phyloP scores from a whole-genome alignment of 2,888 invertebrate genomes.

The Piscicola geometra region DNA sequence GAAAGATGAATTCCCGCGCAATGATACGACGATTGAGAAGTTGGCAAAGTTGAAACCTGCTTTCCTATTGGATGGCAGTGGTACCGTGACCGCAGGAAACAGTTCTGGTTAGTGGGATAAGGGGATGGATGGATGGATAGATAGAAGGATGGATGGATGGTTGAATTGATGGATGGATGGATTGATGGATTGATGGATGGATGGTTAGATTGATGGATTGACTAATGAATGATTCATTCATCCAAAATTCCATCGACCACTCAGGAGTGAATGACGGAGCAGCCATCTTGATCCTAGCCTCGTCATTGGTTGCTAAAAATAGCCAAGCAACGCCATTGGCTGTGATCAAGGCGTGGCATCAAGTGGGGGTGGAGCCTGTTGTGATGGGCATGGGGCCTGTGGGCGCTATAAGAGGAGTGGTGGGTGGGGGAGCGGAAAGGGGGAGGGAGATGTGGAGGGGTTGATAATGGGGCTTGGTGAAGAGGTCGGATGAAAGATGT shows the following conservation, averaged over 20 bases:
- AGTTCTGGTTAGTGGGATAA: conserved; percentile 62
- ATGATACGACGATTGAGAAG: conserved; percentile 62
- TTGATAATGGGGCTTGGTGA: not conserved
- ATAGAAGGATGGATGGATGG: no score
- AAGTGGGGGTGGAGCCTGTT: conserved; percentile 72
- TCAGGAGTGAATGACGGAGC: conserved; percentile 76
- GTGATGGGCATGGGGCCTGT: conserved; percentile 77
- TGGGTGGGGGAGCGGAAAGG: conserved; percentile 48
- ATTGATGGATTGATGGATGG: no score
- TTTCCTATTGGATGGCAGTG: conserved; percentile 64
- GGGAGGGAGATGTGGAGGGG: not conserved
- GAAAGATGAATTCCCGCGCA: conserved; percentile 69
- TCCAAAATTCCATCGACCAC: conserved; percentile 12
- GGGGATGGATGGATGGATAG: no score
- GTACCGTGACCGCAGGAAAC: conserved; percentile 67
- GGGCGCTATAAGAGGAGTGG: conserved; percentile 66
- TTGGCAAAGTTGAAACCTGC: conserved; percentile 65
- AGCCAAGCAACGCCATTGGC: conserved; percentile 67
- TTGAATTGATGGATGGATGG: no score
- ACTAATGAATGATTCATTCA: not conserved
- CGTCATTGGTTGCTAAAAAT: conserved; percentile 60
- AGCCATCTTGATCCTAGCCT: conserved; percentile 74
- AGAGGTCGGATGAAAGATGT: not conserved
- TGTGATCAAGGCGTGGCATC: conserved; percentile 70
- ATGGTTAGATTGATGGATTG: no score